A percentile compares a stretch with the other conserved stretches of the same genome.
Evolutionary conservation across 2,113 vertebrate genomes (phyloP).

Genomic region (Phalacrocorax aristotelis): DNA sequence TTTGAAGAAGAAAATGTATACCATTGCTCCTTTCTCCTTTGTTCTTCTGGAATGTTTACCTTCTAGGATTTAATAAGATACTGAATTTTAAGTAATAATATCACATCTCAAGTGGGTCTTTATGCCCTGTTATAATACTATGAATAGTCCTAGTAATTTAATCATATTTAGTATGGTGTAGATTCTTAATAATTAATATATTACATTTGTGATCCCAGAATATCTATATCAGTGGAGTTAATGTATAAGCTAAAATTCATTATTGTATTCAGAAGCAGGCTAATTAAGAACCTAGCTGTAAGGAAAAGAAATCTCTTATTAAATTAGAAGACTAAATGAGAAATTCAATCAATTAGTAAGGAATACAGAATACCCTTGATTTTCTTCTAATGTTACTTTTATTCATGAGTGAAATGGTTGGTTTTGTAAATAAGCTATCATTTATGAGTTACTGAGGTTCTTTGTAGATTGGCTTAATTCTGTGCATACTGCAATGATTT

Average conservation of each 20-base stretch:
- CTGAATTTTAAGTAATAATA: background rate
- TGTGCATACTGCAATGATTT: background rate
- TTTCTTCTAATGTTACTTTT: background rate
- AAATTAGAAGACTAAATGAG: background rate
- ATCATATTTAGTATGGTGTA: background rate
- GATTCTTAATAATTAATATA: background rate
- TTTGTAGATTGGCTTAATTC: background rate
- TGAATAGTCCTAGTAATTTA: background rate
- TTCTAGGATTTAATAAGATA: background rate
- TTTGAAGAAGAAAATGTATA: background rate
- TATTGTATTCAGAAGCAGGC: background rate
- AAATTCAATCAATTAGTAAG: background rate
- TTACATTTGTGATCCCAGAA: background rate
- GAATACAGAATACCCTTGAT: background rate
- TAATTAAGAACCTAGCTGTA: background rate
- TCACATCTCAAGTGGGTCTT: background rate
- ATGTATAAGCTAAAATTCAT: background rate
- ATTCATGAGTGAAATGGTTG: fast-evolving
- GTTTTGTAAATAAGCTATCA: background rate
- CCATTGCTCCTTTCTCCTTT: background rate
- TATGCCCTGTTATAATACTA: background rate
- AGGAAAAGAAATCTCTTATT: background rate
- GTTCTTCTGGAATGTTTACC: background rate
- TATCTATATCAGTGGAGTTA: background rate
- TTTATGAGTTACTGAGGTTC: background rate